phyloP scores from a whole-genome alignment of 2,113 vertebrate species.

The Pituophis catenifer region DNA sequence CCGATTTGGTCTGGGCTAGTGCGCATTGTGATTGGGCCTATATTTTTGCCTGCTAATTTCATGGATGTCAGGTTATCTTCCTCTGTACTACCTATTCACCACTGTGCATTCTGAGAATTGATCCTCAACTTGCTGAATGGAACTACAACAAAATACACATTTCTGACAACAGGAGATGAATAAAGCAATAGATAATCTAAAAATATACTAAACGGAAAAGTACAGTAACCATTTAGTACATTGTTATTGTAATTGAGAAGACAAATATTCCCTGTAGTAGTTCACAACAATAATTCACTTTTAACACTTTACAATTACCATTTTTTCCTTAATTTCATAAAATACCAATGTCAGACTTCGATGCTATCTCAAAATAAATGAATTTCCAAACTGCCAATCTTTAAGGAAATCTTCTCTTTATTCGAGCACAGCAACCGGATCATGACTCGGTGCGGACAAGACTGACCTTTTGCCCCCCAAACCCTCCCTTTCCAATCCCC shows the following conservation, averaged over 20 bases:
- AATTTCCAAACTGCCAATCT: too few relatives aligned
- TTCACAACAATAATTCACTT: not conserved
- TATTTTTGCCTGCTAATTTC: not conserved
- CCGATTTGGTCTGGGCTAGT: not conserved
- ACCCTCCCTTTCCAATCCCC: too few relatives aligned
- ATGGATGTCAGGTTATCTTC: not conserved
- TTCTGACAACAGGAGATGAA: not conserved
- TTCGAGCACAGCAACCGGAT: too few relatives aligned
- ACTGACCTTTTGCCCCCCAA: too few relatives aligned
- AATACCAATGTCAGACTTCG: not conserved
- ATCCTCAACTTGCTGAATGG: not conserved
- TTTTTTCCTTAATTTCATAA: not conserved
- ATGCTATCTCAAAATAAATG: too few relatives aligned
- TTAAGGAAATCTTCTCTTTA: too few relatives aligned
- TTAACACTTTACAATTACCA: not conserved
- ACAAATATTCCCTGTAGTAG: not conserved
- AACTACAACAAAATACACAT: not conserved
- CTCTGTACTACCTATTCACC: not conserved
- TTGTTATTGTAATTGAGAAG: not conserved
- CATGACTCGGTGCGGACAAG: too few relatives aligned
- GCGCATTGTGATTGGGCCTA: not conserved
- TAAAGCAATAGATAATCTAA: not conserved
- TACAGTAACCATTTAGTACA: not conserved
- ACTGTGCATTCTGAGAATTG: not conserved
- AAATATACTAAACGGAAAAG: not conserved